Base-by-base conservation (phyloP, 1,140 invertebrate genomes). In the Diuraphis noxia region DNA sequence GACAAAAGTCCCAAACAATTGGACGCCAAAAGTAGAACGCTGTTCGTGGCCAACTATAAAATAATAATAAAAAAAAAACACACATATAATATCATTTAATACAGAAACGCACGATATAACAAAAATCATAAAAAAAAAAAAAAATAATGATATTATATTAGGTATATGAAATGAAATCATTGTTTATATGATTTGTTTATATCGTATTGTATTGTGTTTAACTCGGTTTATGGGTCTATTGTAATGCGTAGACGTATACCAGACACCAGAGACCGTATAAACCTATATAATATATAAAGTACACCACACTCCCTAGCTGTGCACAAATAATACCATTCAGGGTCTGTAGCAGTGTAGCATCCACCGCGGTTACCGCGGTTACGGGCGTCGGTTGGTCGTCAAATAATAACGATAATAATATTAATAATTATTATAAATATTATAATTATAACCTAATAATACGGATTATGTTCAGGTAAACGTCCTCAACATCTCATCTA, bases 1-100 rank as follows among this genome's bases (percentile, higher is more conserved):
- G 96, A 96, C 30, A 97, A 95, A 10, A 96, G 94, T 1, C 98
- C 98, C 63, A 99, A 94, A 2, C 95, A 92, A 92, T 95, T 95
- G 9, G 97, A 96, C 46, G 96, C 96, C 77, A 96, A 92, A 92
- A 98, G 94, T 46, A 98, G 94, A 38, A 97, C 94, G 23, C 95
- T 94, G 94, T 97, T 97, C 6, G 96, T 96, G 81, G 95, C 93
- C 93, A 97, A 94, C 96, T 97, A 95, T n/a, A 63, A 56, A 63
- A 56, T 21, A 40, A 84, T 46, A 17, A 46, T 34, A 49, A 85
- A 49, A 49, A 34, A 84, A n/a, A n/a, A 82, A 0, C 34, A 30
- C 34, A 34, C 10, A 23, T 38, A 81, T 79, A 36, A 79, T 81
- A 38, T 36, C 30, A 23, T 79, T 40, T 81, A 81, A 7, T 81